Evolutionary conservation across 1,140 invertebrate genomes (phyloP), one percentile per base, ranked within the genome.

Genomic region (Rhynchophorus ferrugineus): DNA sequence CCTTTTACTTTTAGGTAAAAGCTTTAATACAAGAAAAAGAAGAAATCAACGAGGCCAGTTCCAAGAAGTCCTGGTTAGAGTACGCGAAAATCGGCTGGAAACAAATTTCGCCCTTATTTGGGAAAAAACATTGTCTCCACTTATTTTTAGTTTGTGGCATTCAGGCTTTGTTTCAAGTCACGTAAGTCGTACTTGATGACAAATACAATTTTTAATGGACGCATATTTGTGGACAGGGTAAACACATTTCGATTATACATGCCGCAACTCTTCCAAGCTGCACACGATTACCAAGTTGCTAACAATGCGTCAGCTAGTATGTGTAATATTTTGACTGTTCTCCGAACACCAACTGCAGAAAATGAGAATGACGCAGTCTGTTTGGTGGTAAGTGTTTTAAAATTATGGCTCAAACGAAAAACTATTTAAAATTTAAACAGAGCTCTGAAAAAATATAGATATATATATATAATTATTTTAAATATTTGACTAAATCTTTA

Each of bases 21-120:
- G n/a, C 21, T 19, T 38, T 61, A 13, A 20, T 65, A 8, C 52
- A 63, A 49, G 62, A 64, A 56, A 56, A 39, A 16, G 44, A 44
- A 11, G 44, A 49, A 43, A 24, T 33, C 50, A 43, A 49, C 53
- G 38, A 11, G 29, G 43, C 13, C 41, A 53, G 33, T 34, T 52
- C 13, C 41, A 49, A 19, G 56, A 53, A 45, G 36, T 46, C 17
- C 33, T 60, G 49, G 53, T 53, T 8, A 29, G 21, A 16, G 9
- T 52, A 44, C 29, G 8, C 60, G 14, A 55, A 58, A 49, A 49
- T 52, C 38, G 54, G 60, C 7, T 61, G 47, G 49, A 29, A 57
- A 44, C 60, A 61, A 44, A 50, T 60, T 0, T 39, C 21, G n/a
- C 58, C 60, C 1, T 29, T 63, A 24, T 61, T 63, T 13, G 54